A percentile compares a stretch with the other conserved stretches of the same genome.
phyloP scores from a whole-genome alignment of 2,797 vertebrate genomes.

The Chelon auratus region DNA sequence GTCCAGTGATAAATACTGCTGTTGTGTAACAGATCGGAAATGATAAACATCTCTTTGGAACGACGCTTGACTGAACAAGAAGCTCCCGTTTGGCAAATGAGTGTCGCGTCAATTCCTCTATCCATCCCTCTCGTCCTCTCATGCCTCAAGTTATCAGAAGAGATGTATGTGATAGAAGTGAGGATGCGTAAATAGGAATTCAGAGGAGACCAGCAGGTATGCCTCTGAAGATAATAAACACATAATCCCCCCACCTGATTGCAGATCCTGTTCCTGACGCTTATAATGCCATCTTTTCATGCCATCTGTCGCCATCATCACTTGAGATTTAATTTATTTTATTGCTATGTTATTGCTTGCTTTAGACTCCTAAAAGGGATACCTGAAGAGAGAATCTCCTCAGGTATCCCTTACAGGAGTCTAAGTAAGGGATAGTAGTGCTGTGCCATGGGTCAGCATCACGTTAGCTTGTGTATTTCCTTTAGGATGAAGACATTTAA shows the following conservation, averaged over 20 bases:
- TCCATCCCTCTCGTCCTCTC: constrained; percentile 6
- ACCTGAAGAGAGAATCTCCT: no score
- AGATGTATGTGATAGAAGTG: neutral
- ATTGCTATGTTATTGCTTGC: neutral
- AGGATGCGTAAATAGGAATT: constrained; percentile 10
- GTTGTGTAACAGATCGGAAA: constrained; percentile 21
- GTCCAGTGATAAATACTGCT: constrained; percentile 5
- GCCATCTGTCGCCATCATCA: constrained; percentile 56
- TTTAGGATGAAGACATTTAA: constrained; percentile 46
- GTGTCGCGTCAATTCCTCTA: neutral
- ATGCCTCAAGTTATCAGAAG: constrained; percentile 6
- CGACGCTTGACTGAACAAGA: constrained; percentile 3
- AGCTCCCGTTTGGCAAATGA: neutral
- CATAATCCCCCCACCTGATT: constrained; percentile 35
- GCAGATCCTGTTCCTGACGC: neutral
- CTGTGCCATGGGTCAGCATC: neutral
- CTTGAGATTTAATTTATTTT: neutral
- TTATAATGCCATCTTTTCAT: constrained; percentile 34
- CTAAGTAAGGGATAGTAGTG: neutral
- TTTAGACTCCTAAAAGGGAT: no score
- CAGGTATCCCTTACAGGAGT: no score
- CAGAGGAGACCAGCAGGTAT: constrained; percentile 9
- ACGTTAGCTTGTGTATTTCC: neutral
- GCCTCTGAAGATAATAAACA: constrained; percentile 20
- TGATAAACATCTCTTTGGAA: constrained; percentile 26